Evolutionary conservation across 1,140 invertebrate genomes (phyloP).

Genomic region (Paraescarpia echinospica): DNA sequence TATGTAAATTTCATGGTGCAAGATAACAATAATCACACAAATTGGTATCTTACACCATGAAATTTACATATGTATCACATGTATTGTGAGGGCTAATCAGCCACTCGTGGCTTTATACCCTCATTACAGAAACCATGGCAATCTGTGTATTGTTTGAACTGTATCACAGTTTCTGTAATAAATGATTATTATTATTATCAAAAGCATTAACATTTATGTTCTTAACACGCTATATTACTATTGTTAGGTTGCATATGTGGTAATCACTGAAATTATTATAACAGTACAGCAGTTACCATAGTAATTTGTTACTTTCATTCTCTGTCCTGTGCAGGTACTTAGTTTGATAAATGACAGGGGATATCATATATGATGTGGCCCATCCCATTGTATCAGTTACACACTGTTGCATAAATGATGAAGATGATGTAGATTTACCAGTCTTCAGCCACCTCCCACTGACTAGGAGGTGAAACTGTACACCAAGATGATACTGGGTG

Average conservation of each 20-base stretch:
- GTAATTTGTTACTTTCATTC: neutral
- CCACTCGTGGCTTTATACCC: too few species aligned
- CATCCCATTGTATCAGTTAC: neutral
- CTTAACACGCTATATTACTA: neutral
- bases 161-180: too few species aligned
- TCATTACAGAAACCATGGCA: too few species aligned
- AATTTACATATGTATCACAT: too few species aligned
- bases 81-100: too few species aligned
- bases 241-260: neutral
- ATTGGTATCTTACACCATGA: too few species aligned
- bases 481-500: neutral
- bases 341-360: neutral
- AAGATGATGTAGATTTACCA: neutral
- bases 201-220: neutral
- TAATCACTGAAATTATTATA: neutral
- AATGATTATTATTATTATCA: too few species aligned
- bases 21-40: too few species aligned
- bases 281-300: neutral
- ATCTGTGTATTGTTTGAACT: too few species aligned
- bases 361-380: neutral
- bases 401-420: neutral
- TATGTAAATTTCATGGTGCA: too few species aligned
- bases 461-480: neutral
- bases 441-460: neutral
- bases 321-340: neutral